A percentile compares a stretch with the other conserved stretches of the same genome.
These are phyloP conservation scores for Meiosimyza decipiens DNA, from an alignment of 2,888 invertebrate genomes.

Conservation along the genomic window DNA sequence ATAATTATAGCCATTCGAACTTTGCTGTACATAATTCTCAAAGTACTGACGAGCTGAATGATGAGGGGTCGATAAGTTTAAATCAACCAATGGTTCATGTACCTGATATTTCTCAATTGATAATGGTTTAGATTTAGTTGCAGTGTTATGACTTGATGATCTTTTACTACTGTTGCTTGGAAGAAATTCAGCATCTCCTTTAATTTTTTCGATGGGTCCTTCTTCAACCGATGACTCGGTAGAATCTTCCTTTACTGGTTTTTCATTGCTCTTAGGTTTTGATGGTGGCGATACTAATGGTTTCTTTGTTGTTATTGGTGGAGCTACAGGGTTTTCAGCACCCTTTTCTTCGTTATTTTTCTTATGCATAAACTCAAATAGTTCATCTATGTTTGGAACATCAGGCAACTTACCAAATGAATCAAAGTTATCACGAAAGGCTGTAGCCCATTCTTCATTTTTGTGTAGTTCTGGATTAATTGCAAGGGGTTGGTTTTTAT, in stretches of 20 bases:
- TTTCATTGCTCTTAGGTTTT: constrained; percentile 37
- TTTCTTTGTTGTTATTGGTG: constrained; percentile 33
- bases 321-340: constrained; percentile 29
- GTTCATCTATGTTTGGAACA: constrained; percentile 63
- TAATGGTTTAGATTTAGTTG: constrained; percentile 31
- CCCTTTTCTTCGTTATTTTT: constrained; percentile 41
- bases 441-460: constrained; percentile 61
- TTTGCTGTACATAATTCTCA: constrained; percentile 55
- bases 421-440: constrained; percentile 64
- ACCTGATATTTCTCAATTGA: constrained; percentile 41
- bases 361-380: constrained; percentile 62
- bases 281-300: constrained; percentile 30
- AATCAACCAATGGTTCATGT: constrained; percentile 53
- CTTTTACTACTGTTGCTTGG: constrained; percentile 47
- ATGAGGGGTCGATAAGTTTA: constrained; percentile 56
- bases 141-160: neutral
- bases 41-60: constrained; percentile 55
- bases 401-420: constrained; percentile 62
- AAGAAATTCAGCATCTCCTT: constrained; percentile 63
- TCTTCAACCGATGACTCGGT: constrained; percentile 34
- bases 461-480: constrained; percentile 61
- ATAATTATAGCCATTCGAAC: constrained; percentile 54
- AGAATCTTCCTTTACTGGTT: constrained; percentile 42
- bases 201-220: constrained; percentile 57
- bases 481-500: constrained; percentile 51